Base-by-base conservation (phyloP, 2,888 invertebrate species). In the Tigriopus californicus region DNA sequence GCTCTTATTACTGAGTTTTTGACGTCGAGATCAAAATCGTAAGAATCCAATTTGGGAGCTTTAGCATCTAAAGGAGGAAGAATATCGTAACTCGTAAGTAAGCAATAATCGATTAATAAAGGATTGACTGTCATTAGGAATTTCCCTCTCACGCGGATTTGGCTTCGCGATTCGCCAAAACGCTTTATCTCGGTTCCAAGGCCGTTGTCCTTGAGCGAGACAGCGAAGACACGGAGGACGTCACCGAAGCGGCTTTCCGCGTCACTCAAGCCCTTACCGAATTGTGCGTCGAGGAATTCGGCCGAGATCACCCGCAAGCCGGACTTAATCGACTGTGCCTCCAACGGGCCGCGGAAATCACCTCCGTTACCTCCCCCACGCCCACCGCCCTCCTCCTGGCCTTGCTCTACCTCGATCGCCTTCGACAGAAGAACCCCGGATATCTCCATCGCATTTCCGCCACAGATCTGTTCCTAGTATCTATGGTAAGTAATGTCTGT, bases 311-410 rank as follows among this genome's bases (percentile, higher is more conserved):
- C 5, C 33, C 33, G 4, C 33, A 33, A 33, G 33, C 8, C 8
- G 33, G 33, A 33, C 48, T 88, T 68, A 82, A 86, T 68, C 78
- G 85, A 61, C 73, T 89, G 66, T 81, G 81, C 68, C 77, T 80
- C 63, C 82, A 83, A 66, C 81, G 82, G 66, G 85, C 86, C 63
- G 83, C 85, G 52, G 77, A 78, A 67, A 79, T 87, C 63, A 81
- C 80, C 60, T 78, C 83, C 67, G 79, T 81, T 67, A 85, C 90
- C 6, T 85, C 83, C 70, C 83, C 89, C 64, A 87, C 90, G 10
- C 92, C 95, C 0, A 90, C 90, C 70, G 87, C 92, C 13, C 78
- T 97, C 59, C 85, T 95, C 65, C 78, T 95, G 67, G 92, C 95
- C 33, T 76, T 97, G 68, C 78, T 95, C 49, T 97, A 97, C 73